These are phyloP conservation scores for Lycocorax pyrrhopterus DNA, from an alignment of 2,113 vertebrate genomes.

Conservation along the genomic window DNA sequence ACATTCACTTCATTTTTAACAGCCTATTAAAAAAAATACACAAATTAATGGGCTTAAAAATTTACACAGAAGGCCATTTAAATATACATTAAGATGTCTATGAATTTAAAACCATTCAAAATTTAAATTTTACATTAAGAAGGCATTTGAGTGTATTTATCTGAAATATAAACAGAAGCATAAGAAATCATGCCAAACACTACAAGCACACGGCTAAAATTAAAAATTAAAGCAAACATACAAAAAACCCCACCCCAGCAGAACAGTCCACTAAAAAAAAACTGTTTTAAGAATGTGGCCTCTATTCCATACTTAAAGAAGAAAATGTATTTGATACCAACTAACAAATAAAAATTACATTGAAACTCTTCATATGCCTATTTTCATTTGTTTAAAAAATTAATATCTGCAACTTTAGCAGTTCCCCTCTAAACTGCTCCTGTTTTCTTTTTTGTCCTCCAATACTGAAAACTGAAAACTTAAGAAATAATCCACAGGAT, in stretches of 20 bases:
- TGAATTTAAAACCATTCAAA: background rate
- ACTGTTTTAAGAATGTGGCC: background rate
- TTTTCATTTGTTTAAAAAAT: background rate
- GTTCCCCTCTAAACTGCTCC: background rate
- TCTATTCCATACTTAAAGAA: background rate
- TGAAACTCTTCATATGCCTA: background rate
- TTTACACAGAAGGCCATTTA: background rate
- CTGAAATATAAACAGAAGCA: background rate
- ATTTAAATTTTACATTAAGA: background rate
- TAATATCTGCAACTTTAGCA: background rate
- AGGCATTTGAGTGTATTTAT: background rate
- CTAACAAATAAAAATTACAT: background rate
- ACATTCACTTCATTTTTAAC: slow-evolving; percentile 99
- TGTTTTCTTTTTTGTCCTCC: background rate
- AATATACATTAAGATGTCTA: background rate
- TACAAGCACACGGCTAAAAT: background rate
- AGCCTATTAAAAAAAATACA: slow-evolving; percentile 77
- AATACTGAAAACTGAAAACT: background rate
- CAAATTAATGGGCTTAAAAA: background rate
- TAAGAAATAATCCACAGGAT: background rate
- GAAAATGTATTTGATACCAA: background rate
- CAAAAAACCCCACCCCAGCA: background rate
- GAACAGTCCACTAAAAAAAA: background rate
- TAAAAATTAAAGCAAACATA: background rate
- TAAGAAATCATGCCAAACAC: background rate